Evolutionary conservation across 2,797 vertebrate species (phyloP).

Genomic region (Adrianichthys oophorus): DNA sequence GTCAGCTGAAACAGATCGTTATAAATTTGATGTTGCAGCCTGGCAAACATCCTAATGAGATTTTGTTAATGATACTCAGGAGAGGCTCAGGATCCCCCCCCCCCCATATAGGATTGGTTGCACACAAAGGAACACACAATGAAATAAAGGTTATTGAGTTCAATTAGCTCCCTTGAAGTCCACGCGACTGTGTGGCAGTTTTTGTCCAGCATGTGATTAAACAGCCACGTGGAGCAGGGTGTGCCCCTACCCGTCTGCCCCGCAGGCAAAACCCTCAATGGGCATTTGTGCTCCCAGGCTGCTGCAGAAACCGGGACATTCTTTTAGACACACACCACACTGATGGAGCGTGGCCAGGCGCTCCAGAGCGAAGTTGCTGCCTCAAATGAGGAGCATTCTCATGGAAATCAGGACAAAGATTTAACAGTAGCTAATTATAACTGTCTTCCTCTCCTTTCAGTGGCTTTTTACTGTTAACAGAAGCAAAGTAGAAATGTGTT

Average conservation of each 20-base stretch:
- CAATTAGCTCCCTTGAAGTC: constrained; percentile 12
- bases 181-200: constrained; percentile 5
- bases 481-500: constrained; percentile 10
- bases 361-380: constrained; percentile 23
- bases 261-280: constrained; percentile 73
- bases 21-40: constrained; percentile 12
- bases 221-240: constrained; percentile 57
- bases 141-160: constrained; percentile 26
- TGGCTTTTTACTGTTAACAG: constrained; percentile 13
- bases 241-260: constrained; percentile 51
- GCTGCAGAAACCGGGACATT: constrained; percentile 69
- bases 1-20: constrained; percentile 30
- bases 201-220: constrained; percentile 27
- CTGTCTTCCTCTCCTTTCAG: background rate
- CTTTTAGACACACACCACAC: constrained; percentile 34
- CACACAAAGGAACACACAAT: constrained; percentile 6
- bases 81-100: constrained; percentile 12
- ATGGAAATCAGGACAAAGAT: constrained; percentile 6
- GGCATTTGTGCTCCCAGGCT: constrained; percentile 68
- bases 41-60: constrained; percentile 6
- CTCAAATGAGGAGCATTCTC: constrained; percentile 20
- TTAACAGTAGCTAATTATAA: background rate
- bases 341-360: constrained; percentile 17
- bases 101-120: constrained; percentile 14
- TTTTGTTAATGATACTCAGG: constrained; percentile 9